Conservation (phyloP, 1,140 invertebrate genomes). For the Tetragonula clypearis region DNA sequence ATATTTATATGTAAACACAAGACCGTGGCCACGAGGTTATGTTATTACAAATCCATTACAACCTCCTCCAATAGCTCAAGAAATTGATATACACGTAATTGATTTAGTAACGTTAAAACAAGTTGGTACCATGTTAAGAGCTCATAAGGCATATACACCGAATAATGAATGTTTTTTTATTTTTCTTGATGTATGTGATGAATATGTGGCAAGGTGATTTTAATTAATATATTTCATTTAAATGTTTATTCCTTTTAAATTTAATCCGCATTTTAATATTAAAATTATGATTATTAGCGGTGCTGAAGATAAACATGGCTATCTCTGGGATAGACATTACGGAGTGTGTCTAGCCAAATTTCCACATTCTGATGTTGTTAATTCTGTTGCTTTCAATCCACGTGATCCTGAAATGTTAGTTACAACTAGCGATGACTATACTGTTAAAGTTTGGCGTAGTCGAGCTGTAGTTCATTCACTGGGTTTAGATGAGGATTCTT, state of each 20-base stretch:
- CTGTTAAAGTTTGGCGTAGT: conserved; percentile 89
- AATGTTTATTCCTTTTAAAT: not conserved
- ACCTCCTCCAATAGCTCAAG: conserved; percentile 94
- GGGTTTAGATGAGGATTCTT: conserved; percentile 73
- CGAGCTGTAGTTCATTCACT: conserved; percentile 80
- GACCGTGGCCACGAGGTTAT: conserved; percentile 92
- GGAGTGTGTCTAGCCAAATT: conserved; percentile 90
- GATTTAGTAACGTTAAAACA: conserved; percentile 90
- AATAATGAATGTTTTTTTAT: conserved; percentile 96
- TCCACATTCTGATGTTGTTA: conserved; percentile 92
- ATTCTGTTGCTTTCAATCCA: conserved; percentile 94
- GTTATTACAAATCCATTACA: conserved; percentile 89
- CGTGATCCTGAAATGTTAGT: conserved; percentile 91
- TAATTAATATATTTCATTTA: conserved; percentile 19
- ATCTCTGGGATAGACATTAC: conserved; percentile 94
- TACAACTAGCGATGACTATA: conserved; percentile 93
- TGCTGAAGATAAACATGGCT: conserved; percentile 93
- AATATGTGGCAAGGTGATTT: conserved; percentile 92
- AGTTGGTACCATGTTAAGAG: conserved; percentile 91
- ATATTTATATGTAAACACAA: conserved; percentile 93
- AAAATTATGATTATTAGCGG: conserved; percentile 84
- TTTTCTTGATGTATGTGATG: conserved; percentile 92
- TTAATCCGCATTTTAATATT: conserved; percentile 18
- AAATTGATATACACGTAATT: conserved; percentile 95
- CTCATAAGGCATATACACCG: conserved; percentile 93